Base-by-base conservation (phyloP, 2,113 vertebrate species). In the Dendrocopos noguchii region DNA sequence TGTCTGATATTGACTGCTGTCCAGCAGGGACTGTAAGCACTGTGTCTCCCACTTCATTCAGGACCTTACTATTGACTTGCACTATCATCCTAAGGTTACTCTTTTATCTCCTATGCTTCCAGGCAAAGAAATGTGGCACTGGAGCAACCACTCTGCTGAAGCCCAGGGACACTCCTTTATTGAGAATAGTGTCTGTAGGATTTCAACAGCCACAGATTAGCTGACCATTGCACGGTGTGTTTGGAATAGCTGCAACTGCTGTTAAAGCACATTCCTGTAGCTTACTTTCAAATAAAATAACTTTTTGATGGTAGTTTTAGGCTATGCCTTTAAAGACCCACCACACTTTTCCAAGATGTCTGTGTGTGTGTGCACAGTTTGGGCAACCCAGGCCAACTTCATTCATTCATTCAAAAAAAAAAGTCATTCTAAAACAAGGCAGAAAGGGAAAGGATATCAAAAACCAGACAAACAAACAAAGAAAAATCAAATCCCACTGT, bases 1-100 rank as follows among this genome's bases (percentile, higher is more conserved):
- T 95, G 87, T 96, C 94, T 88, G 61, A 81, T 87, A 75, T 50
- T 34, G 94, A 91, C 95, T 92, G 82, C 83, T 56, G 76, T 87
- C 86, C 89, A 67, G 60, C 84, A 86, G 83, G 93, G 82, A 94
- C 88, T 79, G 57, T 86, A 72, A 83, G 66, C 34, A 1, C 80
- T 11, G 70, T 16, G 36, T 90, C 91, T 87, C 78, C 88, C 77
- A 84, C 67, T 88, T 86, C 88, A 88, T 88, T 93, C 77, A 74
- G 82, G 90, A 89, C 88, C 63, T 78, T 63, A 68, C 80, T 87
- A 77, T 74, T 22, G 90, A 81, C 80, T 78, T 80, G 60, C 89
- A 80, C 71, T 52, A 22, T 60, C 46, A 8, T 94, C 81, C 80
- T 59, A 46, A 82, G 89, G 81, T 72, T 68, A 84, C 46, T 60